Evolutionary conservation across 2,888 invertebrate species (phyloP).

Genomic region (Pollenia labialis): DNA sequence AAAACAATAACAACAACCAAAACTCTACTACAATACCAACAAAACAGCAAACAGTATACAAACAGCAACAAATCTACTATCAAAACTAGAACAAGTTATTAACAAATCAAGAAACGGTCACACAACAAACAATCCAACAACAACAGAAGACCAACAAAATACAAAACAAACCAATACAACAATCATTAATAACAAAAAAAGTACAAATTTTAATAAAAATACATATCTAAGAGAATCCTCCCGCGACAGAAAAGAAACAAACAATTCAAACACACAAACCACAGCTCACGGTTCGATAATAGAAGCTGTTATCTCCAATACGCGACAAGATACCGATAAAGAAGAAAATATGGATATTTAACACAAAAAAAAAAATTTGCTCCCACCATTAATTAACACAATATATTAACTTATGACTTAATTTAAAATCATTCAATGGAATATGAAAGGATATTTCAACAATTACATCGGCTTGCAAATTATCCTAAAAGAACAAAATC

Average conservation of each 20-base stretch:
- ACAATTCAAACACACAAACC: not conserved
- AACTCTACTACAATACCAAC: not conserved
- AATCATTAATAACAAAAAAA: too few species aligned
- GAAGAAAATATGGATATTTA: conserved; percentile 13
- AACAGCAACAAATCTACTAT: not conserved
- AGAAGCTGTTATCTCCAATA: not conserved
- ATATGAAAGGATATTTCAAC: not conserved
- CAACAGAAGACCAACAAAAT: not conserved
- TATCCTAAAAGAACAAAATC: not conserved
- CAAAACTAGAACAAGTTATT: not conserved
- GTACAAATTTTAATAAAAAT: too few species aligned
- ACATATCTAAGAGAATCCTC: too few species aligned
- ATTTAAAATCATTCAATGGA: not conserved
- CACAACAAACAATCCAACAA: not conserved
- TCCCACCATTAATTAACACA: too few species aligned
- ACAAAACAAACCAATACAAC: not conserved
- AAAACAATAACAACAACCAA: not conserved
- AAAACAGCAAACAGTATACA: too few species aligned
- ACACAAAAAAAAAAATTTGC: not conserved
- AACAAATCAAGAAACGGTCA: not conserved
- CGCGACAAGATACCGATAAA: too few species aligned
- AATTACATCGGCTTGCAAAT: not conserved
- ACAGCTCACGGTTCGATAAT: not conserved
- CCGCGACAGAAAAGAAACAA: not conserved
- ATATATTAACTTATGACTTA: not conserved